Evolutionary conservation across 2,797 vertebrate species (phyloP), one percentile per base, ranked within the genome.

Genomic region (Sebastes elongatus): DNA sequence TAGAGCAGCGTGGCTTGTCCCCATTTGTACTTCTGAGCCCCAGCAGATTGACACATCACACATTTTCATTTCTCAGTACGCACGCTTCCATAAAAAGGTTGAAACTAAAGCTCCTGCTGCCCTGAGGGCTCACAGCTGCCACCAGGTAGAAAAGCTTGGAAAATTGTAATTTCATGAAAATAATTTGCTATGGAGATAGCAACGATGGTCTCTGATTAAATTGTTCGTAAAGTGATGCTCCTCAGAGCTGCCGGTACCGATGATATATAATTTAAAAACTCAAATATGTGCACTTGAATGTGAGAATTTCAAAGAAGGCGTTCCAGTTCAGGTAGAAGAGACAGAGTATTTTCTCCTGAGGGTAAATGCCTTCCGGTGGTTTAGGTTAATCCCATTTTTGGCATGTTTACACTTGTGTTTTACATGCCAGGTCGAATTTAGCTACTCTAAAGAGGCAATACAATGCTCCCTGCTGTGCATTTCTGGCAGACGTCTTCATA

Each of bases 281-380:
- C 25, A 38, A 46, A 60, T 35, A 57, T 53, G 38, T 53, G 10
- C 14, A 57, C 13, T 56, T 53, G 7, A 14, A 76, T 52, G 11
- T 10, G 3, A 30, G 11, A n/a, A 46, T 25, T 30, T 74, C 27
- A 56, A 61, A 53, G 16, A 28, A 38, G 6, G 10, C 3, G 13
- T 27, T 61, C 14, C 33, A 11, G 33, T 27, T 25, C 18, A 62
- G 46, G 20, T 18, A 55, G 30, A 60, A 18, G 2, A 25, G 35
- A 70, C 20, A 18, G 5, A 64, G 32, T 9, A 63, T 57, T 84
- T 68, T 11, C 8, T 46, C 56, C 68, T 49, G 20, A 60, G 65
- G 35, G n/a, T 35, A 62, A 81, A 84, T 68, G 62, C 57, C 82
- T 74, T 33, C 52, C 71, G 69, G 76, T 61, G 55, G 22, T 65